These are phyloP conservation scores for Drosophila tanythrix DNA, from an alignment of 2,888 invertebrate species.

Conservation along the genomic window DNA sequence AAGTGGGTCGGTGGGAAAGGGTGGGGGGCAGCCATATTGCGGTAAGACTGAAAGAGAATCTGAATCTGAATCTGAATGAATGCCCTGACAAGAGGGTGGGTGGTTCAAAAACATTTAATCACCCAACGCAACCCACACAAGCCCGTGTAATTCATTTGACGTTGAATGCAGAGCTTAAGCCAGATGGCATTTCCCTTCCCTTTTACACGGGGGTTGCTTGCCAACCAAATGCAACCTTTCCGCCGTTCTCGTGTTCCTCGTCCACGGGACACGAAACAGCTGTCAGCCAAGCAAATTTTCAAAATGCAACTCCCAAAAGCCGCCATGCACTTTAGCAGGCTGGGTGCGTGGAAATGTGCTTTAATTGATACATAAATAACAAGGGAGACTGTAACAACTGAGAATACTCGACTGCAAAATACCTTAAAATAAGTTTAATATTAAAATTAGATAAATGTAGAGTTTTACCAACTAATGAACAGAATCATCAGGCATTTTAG, in stretches of 20 bases:
- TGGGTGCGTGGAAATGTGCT: conserved; percentile 15
- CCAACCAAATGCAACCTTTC: conserved; percentile 44
- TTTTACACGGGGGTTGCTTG: conserved; percentile 22
- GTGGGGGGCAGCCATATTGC: conserved; percentile 34
- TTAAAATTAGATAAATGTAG: not conserved
- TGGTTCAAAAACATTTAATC: conserved; percentile 52
- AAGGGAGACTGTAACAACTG: not conserved
- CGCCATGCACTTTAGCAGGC: conserved; percentile 33
- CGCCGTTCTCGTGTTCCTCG: conserved; percentile 6
- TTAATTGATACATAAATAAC: conserved; percentile 61
- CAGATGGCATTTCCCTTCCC: conserved; percentile 6
- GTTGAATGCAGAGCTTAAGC: conserved; percentile 55
- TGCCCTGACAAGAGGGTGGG: conserved; percentile 39
- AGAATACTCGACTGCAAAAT: not conserved
- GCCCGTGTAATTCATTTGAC: conserved; percentile 58
- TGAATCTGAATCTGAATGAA: conserved; percentile 59
- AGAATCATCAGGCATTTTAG: not conserved
- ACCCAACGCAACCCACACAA: conserved; percentile 34
- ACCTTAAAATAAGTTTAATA: not conserved
- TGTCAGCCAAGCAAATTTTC: conserved; percentile 51
- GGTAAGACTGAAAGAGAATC: conserved; percentile 62
- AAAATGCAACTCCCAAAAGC: conserved; percentile 53
- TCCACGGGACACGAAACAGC: conserved; percentile 50
- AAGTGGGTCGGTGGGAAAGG: not conserved
- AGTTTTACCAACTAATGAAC: not conserved